Evolutionary conservation across 2,113 vertebrate genomes (phyloP).

Genomic region (Ciconia boyciana): DNA sequence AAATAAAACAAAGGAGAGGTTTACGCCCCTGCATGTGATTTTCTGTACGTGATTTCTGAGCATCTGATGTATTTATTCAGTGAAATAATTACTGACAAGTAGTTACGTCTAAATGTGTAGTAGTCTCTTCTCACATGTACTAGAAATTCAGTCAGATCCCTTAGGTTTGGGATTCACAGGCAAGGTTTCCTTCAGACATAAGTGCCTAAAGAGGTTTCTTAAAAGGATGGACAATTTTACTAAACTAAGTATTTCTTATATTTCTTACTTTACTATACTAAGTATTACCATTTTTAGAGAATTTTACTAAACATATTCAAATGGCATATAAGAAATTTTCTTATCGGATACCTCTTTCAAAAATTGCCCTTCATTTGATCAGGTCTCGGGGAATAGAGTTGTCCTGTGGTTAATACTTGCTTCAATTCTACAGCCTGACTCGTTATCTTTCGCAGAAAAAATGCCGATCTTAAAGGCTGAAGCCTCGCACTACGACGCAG

Average conservation of each 20-base stretch:
- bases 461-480: conserved; percentile 88
- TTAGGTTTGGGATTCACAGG: not conserved
- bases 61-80: not conserved
- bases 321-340: not conserved
- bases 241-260: not conserved
- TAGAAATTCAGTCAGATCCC: not conserved
- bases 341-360: too few species aligned
- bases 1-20: not conserved
- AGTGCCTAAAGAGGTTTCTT: not conserved
- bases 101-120: not conserved
- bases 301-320: not conserved
- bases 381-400: not conserved
- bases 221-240: not conserved
- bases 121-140: rapidly evolving
- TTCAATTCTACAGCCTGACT: not conserved
- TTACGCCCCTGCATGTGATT: not conserved
- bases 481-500: conserved; percentile 86
- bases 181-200: not conserved
- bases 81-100: not conserved
- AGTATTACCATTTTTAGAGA: not conserved
- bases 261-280: not conserved
- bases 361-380: not conserved
- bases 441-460: conserved; percentile 74
- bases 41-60: not conserved
- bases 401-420: not conserved